A percentile compares a stretch with the other conserved stretches of the same genome.
Evolutionary conservation across 2,113 vertebrate genomes (phyloP).

Genomic region (Sturnira hondurensis): DNA sequence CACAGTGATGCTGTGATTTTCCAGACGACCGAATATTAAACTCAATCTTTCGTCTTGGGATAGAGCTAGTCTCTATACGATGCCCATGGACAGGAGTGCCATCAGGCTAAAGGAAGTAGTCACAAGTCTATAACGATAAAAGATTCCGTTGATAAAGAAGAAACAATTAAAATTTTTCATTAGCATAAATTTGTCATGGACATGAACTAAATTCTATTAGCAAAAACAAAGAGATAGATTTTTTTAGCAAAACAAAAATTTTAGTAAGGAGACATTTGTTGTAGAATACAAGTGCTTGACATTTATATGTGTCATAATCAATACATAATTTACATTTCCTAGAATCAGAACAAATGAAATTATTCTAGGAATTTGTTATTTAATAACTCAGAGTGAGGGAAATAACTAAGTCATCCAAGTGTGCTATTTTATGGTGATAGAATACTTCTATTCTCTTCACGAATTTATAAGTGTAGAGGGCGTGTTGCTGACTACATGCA

Average conservation of each 20-base stretch:
- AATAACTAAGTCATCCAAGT: not conserved
- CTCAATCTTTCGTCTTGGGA: not conserved
- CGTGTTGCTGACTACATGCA: not conserved
- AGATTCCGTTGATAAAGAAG: not conserved
- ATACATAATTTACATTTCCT: not conserved
- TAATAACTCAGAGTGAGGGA: not conserved
- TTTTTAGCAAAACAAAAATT: not conserved
- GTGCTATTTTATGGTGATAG: not conserved
- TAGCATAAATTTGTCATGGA: not conserved
- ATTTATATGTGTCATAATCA: not conserved
- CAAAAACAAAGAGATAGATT: not conserved
- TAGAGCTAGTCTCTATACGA: not conserved
- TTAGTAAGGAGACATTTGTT: not conserved
- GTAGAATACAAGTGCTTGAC: not conserved
- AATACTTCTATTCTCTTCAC: not conserved
- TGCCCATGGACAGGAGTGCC: not conserved
- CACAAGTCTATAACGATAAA: not conserved
- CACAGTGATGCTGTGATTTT: not conserved
- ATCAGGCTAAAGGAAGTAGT: not conserved
- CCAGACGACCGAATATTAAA: not conserved
- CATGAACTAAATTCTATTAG: not conserved
- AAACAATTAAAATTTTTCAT: not conserved
- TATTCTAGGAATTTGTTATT: not conserved
- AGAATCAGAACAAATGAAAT: not conserved
- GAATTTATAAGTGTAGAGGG: not conserved